A percentile compares a stretch with the other conserved stretches of the same genome.
These are phyloP conservation scores for Basileuterus tristriatus DNA, from an alignment of 2,797 vertebrate species.

Conservation along the genomic window DNA sequence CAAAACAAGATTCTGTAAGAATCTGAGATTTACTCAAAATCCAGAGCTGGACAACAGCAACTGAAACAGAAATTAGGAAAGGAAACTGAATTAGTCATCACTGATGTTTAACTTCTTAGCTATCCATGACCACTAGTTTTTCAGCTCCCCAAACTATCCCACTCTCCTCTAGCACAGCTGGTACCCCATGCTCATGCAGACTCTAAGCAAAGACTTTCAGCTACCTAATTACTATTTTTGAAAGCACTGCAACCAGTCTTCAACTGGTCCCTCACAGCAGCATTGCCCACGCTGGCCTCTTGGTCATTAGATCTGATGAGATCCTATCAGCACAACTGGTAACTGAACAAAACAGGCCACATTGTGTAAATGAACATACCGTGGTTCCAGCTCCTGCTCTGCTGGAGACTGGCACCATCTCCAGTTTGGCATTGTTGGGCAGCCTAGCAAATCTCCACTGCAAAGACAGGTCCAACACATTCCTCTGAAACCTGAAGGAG, in stretches of 20 bases:
- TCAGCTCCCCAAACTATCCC: not conserved
- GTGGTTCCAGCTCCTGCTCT: conserved; percentile 72
- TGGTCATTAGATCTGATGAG: not conserved
- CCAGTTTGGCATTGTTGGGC: conserved; percentile 97
- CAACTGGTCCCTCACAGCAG: not conserved
- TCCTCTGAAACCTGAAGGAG: conserved; percentile 91
- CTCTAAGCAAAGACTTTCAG: not conserved
- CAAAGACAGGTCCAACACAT: conserved; percentile 86
- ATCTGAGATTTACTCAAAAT: not conserved
- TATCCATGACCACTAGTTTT: not conserved
- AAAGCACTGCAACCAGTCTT: not conserved
- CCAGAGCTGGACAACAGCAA: not conserved
- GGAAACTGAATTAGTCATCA: not conserved
- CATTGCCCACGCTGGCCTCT: not conserved
- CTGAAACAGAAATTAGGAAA: not conserved
- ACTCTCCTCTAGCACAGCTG: not conserved
- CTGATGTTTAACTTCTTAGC: not conserved
- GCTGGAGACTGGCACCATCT: conserved; percentile 87
- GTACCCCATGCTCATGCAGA: not conserved
- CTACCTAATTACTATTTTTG: not conserved
- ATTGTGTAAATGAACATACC: conserved; percentile 67
- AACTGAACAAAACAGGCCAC: not conserved
- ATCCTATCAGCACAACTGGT: not conserved
- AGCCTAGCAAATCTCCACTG: conserved; percentile 95
- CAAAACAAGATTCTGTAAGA: not conserved